Percentiles rank a stretch among this genome's conserved stretches.
These are phyloP conservation scores for Syncerus caffer DNA, from an alignment of 2,797 vertebrate genomes.

Conservation along the genomic window DNA sequence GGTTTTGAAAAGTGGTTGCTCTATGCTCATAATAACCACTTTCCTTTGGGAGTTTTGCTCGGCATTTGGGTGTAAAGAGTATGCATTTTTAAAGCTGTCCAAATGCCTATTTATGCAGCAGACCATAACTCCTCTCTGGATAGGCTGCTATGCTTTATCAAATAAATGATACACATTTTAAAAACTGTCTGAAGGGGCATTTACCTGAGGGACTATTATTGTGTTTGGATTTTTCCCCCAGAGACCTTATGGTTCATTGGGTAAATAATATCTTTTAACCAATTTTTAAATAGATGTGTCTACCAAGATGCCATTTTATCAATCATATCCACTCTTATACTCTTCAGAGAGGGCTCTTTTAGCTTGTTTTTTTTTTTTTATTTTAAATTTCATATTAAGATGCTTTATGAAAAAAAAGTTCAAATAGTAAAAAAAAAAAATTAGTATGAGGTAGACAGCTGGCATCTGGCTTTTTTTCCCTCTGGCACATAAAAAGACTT, in stretches of 20 bases:
- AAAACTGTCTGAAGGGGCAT: conserved; percentile 57
- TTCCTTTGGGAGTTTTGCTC: conserved; percentile 46
- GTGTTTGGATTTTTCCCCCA: background rate
- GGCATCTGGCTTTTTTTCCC: background rate
- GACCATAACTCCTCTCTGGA: conserved; percentile 50
- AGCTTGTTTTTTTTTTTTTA: background rate
- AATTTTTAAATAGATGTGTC: conserved; percentile 45
- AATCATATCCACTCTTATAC: conserved; percentile 9
- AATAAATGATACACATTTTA: conserved; percentile 63
- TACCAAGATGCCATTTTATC: conserved; percentile 33
- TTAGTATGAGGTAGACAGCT: background rate
- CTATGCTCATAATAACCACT: conserved; percentile 41
- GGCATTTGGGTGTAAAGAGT: conserved; percentile 53
- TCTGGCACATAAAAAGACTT: background rate
- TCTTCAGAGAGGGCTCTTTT: background rate
- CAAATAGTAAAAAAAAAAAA: background rate
- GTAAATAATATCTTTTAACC: conserved; percentile 62
- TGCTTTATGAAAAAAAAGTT: background rate
- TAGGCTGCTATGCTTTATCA: conserved; percentile 40
- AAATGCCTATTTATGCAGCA: conserved; percentile 58
- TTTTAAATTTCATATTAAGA: conserved; percentile 55
- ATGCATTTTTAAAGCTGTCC: conserved; percentile 68
- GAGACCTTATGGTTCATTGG: conserved; percentile 22
- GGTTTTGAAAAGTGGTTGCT: conserved; percentile 57
- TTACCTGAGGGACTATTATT: conserved; percentile 44